Evolutionary conservation across 2,113 vertebrate genomes (phyloP).

Genomic region (Probosciger aterrimus): DNA sequence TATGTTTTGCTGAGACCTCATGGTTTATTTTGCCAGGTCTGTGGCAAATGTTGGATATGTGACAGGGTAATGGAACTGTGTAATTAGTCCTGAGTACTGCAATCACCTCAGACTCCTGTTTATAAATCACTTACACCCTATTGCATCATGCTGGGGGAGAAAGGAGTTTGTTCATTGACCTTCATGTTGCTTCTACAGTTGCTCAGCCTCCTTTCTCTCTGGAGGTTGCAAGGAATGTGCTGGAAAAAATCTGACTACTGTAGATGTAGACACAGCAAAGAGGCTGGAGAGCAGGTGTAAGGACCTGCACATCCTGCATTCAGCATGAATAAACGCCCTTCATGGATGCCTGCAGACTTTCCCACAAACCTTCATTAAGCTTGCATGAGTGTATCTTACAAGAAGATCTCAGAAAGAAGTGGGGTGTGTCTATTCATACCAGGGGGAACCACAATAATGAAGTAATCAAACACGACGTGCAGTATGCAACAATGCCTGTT

Average conservation of each 20-base stretch:
- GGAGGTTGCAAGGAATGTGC: neutral
- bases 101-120: neutral
- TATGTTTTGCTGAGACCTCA: neutral
- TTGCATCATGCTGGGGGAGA: neutral
- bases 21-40: neutral
- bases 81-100: neutral
- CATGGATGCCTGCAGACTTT: neutral
- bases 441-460: neutral
- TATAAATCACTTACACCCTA: neutral
- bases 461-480: neutral
- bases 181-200: neutral
- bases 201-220: neutral
- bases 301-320: neutral
- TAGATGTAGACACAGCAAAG: neutral
- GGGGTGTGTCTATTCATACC: neutral
- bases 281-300: neutral
- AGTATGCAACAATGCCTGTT: neutral
- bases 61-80: neutral
- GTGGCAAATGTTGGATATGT: neutral
- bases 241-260: neutral
- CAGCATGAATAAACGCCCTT: neutral
- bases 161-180: neutral
- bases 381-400: neutral
- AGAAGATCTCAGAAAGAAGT: neutral
- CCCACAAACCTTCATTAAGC: conserved; percentile 12